Conservation (phyloP, 2,113 vertebrate species). For the Phalacrocorax pelagicus region DNA sequence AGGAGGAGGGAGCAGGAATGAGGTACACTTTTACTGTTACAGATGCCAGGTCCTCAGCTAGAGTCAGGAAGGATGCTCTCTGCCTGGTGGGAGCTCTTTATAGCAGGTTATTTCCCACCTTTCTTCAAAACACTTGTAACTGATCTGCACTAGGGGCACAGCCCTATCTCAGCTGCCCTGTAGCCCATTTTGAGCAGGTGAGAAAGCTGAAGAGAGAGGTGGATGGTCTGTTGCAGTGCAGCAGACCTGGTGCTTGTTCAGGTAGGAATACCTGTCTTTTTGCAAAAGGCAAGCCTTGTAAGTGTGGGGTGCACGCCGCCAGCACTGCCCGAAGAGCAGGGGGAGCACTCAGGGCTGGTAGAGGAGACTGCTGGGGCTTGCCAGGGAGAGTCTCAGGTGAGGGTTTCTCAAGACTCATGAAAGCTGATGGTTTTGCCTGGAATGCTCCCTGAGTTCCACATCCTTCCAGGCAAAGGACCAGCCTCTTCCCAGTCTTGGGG, state of each 20-base stretch:
- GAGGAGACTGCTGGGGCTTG: not conserved
- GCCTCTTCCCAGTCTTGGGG: not conserved
- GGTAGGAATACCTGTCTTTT: not conserved
- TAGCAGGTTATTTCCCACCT: not conserved
- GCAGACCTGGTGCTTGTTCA: not conserved
- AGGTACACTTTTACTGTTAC: not conserved
- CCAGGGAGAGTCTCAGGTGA: accelerated
- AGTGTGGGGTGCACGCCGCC: not conserved
- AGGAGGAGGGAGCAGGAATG: not conserved
- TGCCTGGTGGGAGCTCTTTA: not conserved
- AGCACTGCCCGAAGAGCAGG: accelerated
- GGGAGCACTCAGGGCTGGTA: not conserved
- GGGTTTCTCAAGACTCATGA: not conserved
- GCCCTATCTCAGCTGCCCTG: not conserved
- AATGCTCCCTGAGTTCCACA: not conserved
- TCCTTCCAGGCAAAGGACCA: not conserved
- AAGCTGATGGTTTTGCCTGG: not conserved
- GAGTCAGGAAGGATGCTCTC: not conserved
- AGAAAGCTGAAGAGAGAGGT: not conserved
- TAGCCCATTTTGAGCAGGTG: not conserved
- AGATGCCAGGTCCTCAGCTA: not conserved
- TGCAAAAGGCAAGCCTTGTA: not conserved
- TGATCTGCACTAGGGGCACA: not conserved
- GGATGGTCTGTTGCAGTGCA: not conserved
- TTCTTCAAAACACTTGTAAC: not conserved